Evolutionary conservation across 2,797 vertebrate genomes (phyloP).

Genomic region (Jordanella pulchra): DNA sequence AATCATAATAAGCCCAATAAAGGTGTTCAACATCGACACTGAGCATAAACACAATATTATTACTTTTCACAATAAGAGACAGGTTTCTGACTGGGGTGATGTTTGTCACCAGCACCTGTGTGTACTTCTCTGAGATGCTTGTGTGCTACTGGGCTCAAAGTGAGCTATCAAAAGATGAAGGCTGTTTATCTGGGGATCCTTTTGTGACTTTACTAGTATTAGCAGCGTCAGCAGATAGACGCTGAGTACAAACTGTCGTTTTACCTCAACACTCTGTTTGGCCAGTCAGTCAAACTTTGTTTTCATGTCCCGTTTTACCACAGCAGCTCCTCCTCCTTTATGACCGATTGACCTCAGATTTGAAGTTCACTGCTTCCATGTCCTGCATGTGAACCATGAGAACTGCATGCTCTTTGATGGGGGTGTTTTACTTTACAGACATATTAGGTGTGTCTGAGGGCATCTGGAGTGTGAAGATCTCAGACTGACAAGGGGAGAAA

Average conservation of each 20-base stretch:
- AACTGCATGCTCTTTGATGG: constrained; percentile 23
- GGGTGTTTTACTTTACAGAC: constrained; percentile 38
- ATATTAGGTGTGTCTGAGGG: constrained; percentile 61
- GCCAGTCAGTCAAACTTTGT: constrained; percentile 49
- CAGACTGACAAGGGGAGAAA: constrained; percentile 51
- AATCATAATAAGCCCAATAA: constrained; percentile 50
- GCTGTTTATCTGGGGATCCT: constrained; percentile 63
- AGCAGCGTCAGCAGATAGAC: constrained; percentile 37
- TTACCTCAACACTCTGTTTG: constrained; percentile 54
- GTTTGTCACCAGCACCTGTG: constrained; percentile 45
- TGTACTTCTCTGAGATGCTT: constrained; percentile 36
- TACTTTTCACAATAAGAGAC: constrained; percentile 47
- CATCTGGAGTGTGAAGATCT: constrained; percentile 54
- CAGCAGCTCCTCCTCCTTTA: neutral
- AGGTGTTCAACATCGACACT: constrained; percentile 40
- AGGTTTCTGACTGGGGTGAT: constrained; percentile 53
- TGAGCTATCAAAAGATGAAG: constrained; percentile 58
- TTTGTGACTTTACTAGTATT: constrained; percentile 31
- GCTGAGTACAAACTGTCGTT: constrained; percentile 56
- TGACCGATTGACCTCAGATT: constrained; percentile 23
- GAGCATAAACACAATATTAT: constrained; percentile 56
- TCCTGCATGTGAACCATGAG: constrained; percentile 62
- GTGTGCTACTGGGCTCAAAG: constrained; percentile 23
- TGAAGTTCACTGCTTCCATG: constrained; percentile 39
- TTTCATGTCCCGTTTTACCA: constrained; percentile 26